Conservation (phyloP, 2,113 vertebrate genomes). For the Mesoclemmys tuberculata region DNA sequence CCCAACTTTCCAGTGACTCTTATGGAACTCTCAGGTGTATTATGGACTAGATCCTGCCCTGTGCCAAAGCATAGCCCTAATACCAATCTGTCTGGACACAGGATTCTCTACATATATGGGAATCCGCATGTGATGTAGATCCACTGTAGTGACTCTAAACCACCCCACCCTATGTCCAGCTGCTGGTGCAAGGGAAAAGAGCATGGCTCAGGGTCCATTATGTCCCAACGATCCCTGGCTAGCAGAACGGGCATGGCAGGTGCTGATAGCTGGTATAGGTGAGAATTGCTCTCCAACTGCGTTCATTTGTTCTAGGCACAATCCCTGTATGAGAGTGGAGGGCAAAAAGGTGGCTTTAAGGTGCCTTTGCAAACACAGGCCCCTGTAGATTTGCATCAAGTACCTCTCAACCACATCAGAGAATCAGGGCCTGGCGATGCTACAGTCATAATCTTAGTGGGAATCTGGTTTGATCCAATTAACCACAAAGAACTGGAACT, state of each 20-base stretch:
- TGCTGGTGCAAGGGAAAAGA: background rate
- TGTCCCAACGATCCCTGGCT: background rate
- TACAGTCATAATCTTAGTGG: background rate
- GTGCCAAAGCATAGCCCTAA: background rate
- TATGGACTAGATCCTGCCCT: background rate
- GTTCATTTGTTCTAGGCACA: background rate
- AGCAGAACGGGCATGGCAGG: background rate
- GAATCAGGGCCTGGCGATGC: background rate
- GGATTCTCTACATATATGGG: background rate
- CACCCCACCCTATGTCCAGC: background rate
- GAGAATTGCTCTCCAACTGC: fast-evolving
- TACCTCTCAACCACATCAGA: too few relatives aligned
- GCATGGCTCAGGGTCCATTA: fast-evolving
- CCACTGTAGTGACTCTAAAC: too few relatives aligned
- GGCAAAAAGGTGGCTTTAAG: background rate
- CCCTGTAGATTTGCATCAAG: too few relatives aligned
- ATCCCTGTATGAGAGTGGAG: background rate
- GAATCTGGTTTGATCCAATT: background rate
- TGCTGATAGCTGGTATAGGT: background rate
- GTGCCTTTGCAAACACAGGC: fast-evolving
- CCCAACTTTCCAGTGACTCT: fast-evolving
- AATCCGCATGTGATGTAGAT: background rate
- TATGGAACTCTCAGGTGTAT: fast-evolving
- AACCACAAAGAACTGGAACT: background rate
- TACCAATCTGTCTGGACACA: background rate